Percentiles rank a stretch among this genome's conserved stretches.
Conservation (phyloP, 2,888 invertebrate species). For the Ceraclea dissimilis region DNA sequence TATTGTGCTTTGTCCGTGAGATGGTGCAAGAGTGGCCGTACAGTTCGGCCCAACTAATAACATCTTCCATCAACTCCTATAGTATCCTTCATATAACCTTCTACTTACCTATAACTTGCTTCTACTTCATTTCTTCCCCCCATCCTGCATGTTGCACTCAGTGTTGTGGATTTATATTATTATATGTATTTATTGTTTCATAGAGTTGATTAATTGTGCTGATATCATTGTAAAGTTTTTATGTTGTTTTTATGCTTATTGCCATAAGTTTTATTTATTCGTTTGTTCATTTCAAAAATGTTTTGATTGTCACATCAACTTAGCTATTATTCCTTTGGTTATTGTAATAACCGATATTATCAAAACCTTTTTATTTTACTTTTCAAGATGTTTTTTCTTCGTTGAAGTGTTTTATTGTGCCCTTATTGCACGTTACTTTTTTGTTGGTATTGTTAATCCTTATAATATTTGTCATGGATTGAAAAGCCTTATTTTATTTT, state of each 20-base stretch:
- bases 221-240: neutral
- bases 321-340: neutral
- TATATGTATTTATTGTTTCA: conserved; percentile 5
- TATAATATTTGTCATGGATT: neutral
- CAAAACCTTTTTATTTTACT: neutral
- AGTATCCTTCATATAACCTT: neutral
- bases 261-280: neutral
- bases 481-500: neutral
- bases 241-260: neutral
- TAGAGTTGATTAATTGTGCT: neutral
- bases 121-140: conserved; percentile 1
- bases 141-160: conserved; percentile 20
- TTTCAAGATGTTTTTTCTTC: neutral
- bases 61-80: neutral
- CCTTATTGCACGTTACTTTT: neutral
- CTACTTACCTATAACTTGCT: no score
- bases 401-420: neutral
- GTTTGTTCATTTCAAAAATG: neutral
- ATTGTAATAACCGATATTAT: neutral
- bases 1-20: conserved; percentile 19
- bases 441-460: neutral
- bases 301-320: neutral
- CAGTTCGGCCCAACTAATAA: conserved; percentile 18
- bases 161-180: conserved; percentile 5
- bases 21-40: conserved; percentile 25